Evolutionary conservation across 2,113 vertebrate genomes (phyloP).

Genomic region (Gymnarchus niloticus): DNA sequence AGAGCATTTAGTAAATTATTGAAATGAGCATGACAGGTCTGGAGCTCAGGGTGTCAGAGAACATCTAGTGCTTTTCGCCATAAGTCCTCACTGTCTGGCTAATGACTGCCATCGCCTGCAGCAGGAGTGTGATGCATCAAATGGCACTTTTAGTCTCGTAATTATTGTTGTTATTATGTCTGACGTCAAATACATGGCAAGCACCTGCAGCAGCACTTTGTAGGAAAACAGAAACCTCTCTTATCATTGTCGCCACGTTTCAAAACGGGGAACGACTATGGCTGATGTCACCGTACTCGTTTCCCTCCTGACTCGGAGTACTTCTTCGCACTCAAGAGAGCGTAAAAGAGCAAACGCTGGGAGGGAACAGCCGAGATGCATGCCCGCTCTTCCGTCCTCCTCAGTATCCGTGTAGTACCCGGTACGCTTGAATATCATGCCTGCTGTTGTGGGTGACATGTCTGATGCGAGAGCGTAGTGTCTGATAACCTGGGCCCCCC

Average conservation of each 20-base stretch:
- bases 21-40: slow-evolving; percentile 38
- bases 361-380: not conserved
- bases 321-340: not conserved
- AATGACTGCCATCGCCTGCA: slow-evolving; percentile 7
- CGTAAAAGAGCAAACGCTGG: not conserved
- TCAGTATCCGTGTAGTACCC: not conserved
- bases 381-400: too few species aligned
- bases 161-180: slow-evolving; percentile 7
- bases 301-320: not conserved
- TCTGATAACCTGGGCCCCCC: not conserved
- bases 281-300: not conserved
- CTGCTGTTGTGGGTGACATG: not conserved
- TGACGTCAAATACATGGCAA: not conserved
- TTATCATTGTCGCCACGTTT: not conserved
- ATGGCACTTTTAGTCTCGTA: not conserved
- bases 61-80: slow-evolving; percentile 22
- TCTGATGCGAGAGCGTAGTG: not conserved
- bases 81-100: not conserved
- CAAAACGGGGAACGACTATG: not conserved
- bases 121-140: not conserved
- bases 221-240: slow-evolving; percentile 5
- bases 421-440: not conserved
- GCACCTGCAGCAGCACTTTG: not conserved
- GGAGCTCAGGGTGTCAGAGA: slow-evolving; percentile 32
- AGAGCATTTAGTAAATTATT: slow-evolving; percentile 44